Base-by-base conservation (phyloP, 2,888 invertebrate genomes). In the Andrena hattorfiana region DNA sequence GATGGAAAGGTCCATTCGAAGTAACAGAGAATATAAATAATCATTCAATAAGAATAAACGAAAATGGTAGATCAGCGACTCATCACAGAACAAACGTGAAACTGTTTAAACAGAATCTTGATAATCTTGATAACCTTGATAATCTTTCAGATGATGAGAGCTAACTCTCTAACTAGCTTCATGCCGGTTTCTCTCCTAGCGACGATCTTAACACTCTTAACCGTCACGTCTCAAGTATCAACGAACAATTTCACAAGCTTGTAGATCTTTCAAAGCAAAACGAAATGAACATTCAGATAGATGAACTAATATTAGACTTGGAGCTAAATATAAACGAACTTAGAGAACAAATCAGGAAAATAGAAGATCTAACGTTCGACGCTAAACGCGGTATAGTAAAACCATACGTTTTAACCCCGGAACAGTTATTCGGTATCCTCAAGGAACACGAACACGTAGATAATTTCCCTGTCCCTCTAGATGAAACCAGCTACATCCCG, bases 1-100 rank as follows among this genome's bases (percentile, higher is more conserved):
- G 28, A 42, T 73, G 73, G 73, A 32, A 64, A 56, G 73, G 73
- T 42, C 73, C 73, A 4, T 67, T 74, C 32, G 49, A 48, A 8
- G 66, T 67, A 0, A 7, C 59, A 13, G 66, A 74, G 23, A 13
- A n/a, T 5, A 35, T 42, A 16, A n/a, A 13, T n/a, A 23, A 16
- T 56, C 68, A 68, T 10, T 68, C 68, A 5, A 10, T 68, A 7
- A 68, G 16, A n/a, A 20, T 68, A 10, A 56, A 68, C 7, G 56
- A 68, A 32, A 32, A 20, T 23, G 71, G 49, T 63, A 62, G 16
- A 35, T 7, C 48, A 26, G 28, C 49, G 32, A 51, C 51, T 62
- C 62, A 62, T 63, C 32, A 60, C 7, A 32, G 32, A n/a, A 60
- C 60, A 7, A 60, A 60, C 16, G 32, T 60, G 3, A 60, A 60